Evolutionary conservation across 2,888 invertebrate species (phyloP).

Genomic region (Exocentrus adspersus): DNA sequence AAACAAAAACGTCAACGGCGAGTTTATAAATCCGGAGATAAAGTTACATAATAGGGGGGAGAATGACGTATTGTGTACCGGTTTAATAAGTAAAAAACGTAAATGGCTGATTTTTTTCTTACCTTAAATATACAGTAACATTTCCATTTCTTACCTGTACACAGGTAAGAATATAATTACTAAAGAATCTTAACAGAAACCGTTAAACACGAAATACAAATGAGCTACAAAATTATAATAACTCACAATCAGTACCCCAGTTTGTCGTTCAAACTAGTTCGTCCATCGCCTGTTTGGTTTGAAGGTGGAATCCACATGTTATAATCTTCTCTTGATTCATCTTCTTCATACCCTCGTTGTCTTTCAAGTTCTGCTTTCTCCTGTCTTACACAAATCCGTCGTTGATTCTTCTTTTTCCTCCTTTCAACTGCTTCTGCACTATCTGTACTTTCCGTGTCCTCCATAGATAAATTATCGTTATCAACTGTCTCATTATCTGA

Average conservation of each 20-base stretch:
- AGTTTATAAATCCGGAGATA: too few relatives aligned
- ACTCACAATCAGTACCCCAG: slow-evolving; percentile 75
- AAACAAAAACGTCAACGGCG: too few relatives aligned
- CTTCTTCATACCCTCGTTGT: slow-evolving; percentile 60
- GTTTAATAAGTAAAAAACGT: too few relatives aligned
- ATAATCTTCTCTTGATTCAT: slow-evolving; percentile 70
- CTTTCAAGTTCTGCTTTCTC: slow-evolving; percentile 52
- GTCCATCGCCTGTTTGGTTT: slow-evolving; percentile 81
- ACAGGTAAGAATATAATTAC: too few relatives aligned
- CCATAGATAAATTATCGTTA: background rate
- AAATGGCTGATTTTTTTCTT: too few relatives aligned
- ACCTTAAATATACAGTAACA: too few relatives aligned
- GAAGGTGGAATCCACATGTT: slow-evolving; percentile 82
- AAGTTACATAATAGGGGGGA: too few relatives aligned
- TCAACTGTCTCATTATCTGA: slow-evolving; percentile 16
- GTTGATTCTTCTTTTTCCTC: slow-evolving; percentile 55
- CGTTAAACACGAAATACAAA: too few relatives aligned
- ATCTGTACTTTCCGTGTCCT: background rate
- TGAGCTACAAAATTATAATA: background rate
- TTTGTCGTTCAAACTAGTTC: slow-evolving; percentile 79
- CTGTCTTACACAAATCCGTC: slow-evolving; percentile 55
- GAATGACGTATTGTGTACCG: too few relatives aligned
- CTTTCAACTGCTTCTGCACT: slow-evolving; percentile 31
- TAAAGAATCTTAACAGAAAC: background rate
- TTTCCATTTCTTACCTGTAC: background rate